These are phyloP conservation scores for Pachyseris speciosa DNA, from an alignment of 64 coral and sea anemone genomes.

Conservation along the genomic window DNA sequence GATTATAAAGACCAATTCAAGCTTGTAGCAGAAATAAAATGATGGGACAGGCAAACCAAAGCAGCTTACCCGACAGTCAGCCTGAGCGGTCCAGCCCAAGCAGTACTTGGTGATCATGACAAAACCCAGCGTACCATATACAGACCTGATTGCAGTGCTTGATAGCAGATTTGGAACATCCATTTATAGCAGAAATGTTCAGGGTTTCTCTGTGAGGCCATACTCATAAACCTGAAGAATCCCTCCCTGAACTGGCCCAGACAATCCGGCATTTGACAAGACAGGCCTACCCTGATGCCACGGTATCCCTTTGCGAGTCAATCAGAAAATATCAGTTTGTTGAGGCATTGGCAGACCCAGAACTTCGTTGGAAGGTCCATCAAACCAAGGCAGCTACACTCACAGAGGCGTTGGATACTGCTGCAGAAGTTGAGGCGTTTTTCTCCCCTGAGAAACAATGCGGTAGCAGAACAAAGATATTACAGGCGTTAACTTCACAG, in stretches of 20 bases:
- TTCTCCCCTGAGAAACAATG: background rate
- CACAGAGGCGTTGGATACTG: background rate
- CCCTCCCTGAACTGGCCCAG: constrained; percentile 31
- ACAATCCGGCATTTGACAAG: background rate
- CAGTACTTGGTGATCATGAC: constrained; percentile 43
- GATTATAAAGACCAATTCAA: no score
- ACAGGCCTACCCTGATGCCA: background rate
- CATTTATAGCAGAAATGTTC: constrained; percentile 12
- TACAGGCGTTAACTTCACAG: background rate
- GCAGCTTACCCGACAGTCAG: constrained; percentile 23
- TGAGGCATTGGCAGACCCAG: constrained; percentile 22
- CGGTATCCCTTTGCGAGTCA: background rate
- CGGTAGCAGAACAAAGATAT: background rate
- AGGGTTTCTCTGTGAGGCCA: background rate
- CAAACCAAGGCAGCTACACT: constrained; percentile 7
- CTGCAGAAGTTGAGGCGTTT: constrained; percentile 24
- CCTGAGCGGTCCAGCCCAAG: background rate
- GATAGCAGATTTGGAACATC: constrained; percentile 19
- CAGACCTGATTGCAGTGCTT: background rate
- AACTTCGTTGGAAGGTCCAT: constrained; percentile 22
- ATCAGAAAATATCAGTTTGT: no score
- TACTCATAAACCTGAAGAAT: background rate
- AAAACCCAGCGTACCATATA: background rate
- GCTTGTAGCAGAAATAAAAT: no score
- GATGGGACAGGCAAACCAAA: no score